Percentiles rank a stretch among this genome's conserved stretches.
Conservation (phyloP, 1,140 invertebrate species). For the Tribolium castaneum region DNA sequence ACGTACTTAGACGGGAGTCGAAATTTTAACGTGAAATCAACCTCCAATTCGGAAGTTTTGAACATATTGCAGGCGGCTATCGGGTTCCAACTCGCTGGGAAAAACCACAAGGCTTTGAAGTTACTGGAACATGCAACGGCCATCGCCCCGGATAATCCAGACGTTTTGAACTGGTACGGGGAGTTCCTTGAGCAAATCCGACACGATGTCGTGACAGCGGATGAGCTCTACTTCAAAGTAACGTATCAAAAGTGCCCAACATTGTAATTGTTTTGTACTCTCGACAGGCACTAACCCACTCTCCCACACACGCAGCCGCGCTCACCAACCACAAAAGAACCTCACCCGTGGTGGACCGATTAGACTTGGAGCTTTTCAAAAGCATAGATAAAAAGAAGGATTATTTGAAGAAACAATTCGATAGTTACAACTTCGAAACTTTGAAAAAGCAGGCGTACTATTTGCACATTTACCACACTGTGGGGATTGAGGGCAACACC, state of each 20-base stretch:
- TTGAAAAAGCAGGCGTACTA: conserved; percentile 96
- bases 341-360: conserved; percentile 87
- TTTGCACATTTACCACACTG: conserved; percentile 95
- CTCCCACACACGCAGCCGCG: conserved; percentile 85
- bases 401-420: conserved; percentile 82
- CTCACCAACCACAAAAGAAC: conserved; percentile 86
- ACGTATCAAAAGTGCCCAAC: neutral
- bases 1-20: conserved; percentile 18
- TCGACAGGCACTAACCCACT: conserved; percentile 77
- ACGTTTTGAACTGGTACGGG: conserved; percentile 92
- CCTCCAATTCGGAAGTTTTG: conserved; percentile 78
- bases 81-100: conserved; percentile 84
- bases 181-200: conserved; percentile 91
- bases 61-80: conserved; percentile 84
- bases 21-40: conserved; percentile 9
- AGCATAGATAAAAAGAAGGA: conserved; percentile 90
- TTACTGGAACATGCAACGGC: conserved; percentile 91
- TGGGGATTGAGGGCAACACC: conserved; percentile 97
- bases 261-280: conserved; percentile 3
- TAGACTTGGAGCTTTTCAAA: conserved; percentile 83
- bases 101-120: conserved; percentile 87
- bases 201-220: conserved; percentile 88
- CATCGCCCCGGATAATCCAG: conserved; percentile 90
- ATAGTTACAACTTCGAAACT: conserved; percentile 80
- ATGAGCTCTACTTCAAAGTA: conserved; percentile 83